Evolutionary conservation across 1,140 invertebrate species (phyloP), one percentile per base, ranked within the genome.

Genomic region (Harlomillsia oculata): DNA sequence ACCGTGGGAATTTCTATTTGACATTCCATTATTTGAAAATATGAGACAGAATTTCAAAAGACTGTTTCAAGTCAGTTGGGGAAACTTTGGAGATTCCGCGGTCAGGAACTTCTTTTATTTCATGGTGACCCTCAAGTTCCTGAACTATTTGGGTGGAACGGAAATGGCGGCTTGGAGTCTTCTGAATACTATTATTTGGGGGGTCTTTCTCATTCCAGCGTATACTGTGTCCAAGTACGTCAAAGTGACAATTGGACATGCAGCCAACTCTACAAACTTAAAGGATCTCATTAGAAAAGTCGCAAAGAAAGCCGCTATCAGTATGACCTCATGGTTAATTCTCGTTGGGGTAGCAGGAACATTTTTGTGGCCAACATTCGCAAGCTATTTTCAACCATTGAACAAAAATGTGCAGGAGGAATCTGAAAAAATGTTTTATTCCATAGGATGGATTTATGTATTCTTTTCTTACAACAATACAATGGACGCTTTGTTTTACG

Each of bases 71-170:
- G 51, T 62, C 25, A 58, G 55, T 30, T 62, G 60, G 60, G 53
- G 53, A 1, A 62, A 59, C 52, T 62, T 62, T 49, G 56, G 55
- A 8, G 60, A 62, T 34, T 58, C 55, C 0, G 60, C 51, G 4
- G 52, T 62, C 0, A 34, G 60, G 29, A 62, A 62, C 18, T 62
- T 62, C 20, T 62, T 62, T 34, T 62, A 62, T 44, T 62, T 62
- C 36, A 48, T 62, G 32, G 60, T 62, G 2, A 62, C 60, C 6
- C 36, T 62, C 0, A 62, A 62, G 29, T 62, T 62, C 46, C 55
- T 62, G 1, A 62, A 62, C 23, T 37, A 51, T 9, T 29, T 62
- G 37, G 60, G 60, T 4, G 51, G 48, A 21, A 59, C 51, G 0
- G 51, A 62, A 28, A 30, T 34, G 13, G 60, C 34, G 5, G 60